phyloP scores from a whole-genome alignment of 2,113 vertebrate species.

The Isichthys henryi region DNA sequence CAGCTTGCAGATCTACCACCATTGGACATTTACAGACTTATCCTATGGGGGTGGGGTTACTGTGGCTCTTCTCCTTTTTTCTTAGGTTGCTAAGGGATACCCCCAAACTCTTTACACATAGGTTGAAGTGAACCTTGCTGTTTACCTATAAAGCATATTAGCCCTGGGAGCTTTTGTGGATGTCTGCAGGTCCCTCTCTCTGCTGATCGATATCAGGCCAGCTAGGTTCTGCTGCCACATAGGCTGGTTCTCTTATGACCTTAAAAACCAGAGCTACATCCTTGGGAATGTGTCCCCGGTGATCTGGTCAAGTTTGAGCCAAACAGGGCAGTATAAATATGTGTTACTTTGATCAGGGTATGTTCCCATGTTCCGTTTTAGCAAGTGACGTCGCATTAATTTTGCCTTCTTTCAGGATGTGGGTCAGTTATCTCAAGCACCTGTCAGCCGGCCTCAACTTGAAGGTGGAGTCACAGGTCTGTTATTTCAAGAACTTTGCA shows the following conservation, averaged over 20 bases:
- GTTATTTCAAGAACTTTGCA: neutral
- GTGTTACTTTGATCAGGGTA: neutral
- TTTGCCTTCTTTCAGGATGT: slow-evolving; percentile 38
- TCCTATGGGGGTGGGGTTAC: neutral
- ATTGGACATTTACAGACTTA: neutral
- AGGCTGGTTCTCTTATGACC: neutral
- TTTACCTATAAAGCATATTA: neutral
- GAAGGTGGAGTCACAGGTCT: slow-evolving; percentile 36
- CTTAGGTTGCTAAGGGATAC: neutral
- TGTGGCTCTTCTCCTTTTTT: too few relatives aligned
- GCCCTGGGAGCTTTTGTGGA: neutral
- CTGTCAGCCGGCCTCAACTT: slow-evolving; percentile 23
- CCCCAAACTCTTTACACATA: neutral
- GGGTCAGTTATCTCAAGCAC: slow-evolving; percentile 25
- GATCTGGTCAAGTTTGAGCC: neutral
- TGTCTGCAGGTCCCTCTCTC: neutral
- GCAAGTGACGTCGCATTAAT: neutral
- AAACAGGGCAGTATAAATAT: neutral
- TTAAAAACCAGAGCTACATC: neutral
- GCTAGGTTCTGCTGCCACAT: neutral
- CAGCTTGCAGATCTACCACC: neutral
- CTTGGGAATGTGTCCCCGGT: neutral
- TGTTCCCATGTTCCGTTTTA: neutral
- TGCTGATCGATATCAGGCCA: neutral
- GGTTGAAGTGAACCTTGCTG: neutral